These are phyloP conservation scores for Scomber japonicus DNA, from an alignment of 2,113 vertebrate species.

Conservation along the genomic window DNA sequence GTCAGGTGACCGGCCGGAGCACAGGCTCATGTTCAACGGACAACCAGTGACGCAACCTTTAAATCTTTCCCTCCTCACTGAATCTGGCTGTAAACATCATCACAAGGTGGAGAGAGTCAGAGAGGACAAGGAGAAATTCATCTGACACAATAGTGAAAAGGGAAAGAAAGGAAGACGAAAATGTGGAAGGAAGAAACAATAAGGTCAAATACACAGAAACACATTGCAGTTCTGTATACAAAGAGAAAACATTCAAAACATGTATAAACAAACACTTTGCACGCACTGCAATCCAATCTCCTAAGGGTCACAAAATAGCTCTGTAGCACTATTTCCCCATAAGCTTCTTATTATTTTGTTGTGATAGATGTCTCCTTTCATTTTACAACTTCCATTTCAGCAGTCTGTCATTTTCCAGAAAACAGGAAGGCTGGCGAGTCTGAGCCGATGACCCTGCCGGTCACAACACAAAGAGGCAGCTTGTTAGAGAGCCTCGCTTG, in stretches of 20 bases:
- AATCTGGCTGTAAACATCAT: conserved; percentile 64
- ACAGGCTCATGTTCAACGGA: conserved; percentile 23
- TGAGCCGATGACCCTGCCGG: conserved; percentile 60
- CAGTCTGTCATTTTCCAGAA: conserved; percentile 61
- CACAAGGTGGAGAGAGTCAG: conserved; percentile 23
- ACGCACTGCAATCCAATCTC: conserved; percentile 3
- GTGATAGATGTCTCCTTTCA: conserved; percentile 42
- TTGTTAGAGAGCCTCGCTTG: conserved; percentile 60
- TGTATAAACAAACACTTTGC: not conserved
- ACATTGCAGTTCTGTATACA: conserved; percentile 1
- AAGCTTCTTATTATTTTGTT: conserved; percentile 39
- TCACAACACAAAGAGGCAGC: conserved; percentile 63
- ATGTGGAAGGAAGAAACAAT: not conserved
- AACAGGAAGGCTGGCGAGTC: conserved; percentile 61
- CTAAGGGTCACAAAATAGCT: conserved; percentile 17
- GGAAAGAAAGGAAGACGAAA: not conserved
- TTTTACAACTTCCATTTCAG: conserved; percentile 44
- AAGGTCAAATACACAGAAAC: not conserved
- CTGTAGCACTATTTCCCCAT: conserved; percentile 4
- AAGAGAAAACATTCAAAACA: conserved; percentile 13
- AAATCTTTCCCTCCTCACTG: conserved; percentile 62
- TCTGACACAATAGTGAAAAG: not conserved
- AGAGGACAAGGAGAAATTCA: not conserved
- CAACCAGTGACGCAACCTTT: conserved; percentile 59
- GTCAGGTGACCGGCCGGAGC: conserved; percentile 56